Percentiles rank a stretch among this genome's conserved stretches.
phyloP scores from a whole-genome alignment of 2,888 invertebrate genomes.

The Lepas anatifera region DNA sequence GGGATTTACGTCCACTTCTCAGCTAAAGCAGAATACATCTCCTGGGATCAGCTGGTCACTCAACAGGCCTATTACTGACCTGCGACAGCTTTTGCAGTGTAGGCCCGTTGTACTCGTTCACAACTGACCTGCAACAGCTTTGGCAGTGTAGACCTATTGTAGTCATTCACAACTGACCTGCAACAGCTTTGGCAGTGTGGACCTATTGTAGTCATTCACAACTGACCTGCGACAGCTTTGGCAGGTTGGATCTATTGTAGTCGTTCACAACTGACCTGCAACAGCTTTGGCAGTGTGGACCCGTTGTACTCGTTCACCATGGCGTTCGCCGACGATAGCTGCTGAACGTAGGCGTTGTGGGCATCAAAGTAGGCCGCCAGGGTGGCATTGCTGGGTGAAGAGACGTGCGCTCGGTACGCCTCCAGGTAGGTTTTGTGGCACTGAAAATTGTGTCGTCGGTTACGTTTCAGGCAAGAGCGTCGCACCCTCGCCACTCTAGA shows the following conservation, averaged over 20 bases:
- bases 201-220: conserved; percentile 69
- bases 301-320: conserved; percentile 81
- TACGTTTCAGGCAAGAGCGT: too few relatives aligned
- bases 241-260: neutral
- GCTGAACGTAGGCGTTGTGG: conserved; percentile 82
- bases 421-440: conserved; percentile 78
- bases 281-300: conserved; percentile 69
- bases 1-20: too few relatives aligned
- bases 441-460: too few relatives aligned
- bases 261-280: conserved; percentile 47
- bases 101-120: too few relatives aligned
- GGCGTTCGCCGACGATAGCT: conserved; percentile 81
- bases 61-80: too few relatives aligned
- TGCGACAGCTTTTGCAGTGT: too few relatives aligned
- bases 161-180: conserved; percentile 75
- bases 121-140: conserved; percentile 57
- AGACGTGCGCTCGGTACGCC: conserved; percentile 65
- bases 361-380: conserved; percentile 67
- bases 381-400: conserved; percentile 46
- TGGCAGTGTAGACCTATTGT: conserved; percentile 72
- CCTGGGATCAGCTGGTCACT: too few relatives aligned
- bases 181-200: conserved; percentile 78
- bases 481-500: too few relatives aligned
- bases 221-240: neutral
- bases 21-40: too few relatives aligned